Conservation (phyloP, 2,113 vertebrate genomes). For the Lates calcarifer region DNA sequence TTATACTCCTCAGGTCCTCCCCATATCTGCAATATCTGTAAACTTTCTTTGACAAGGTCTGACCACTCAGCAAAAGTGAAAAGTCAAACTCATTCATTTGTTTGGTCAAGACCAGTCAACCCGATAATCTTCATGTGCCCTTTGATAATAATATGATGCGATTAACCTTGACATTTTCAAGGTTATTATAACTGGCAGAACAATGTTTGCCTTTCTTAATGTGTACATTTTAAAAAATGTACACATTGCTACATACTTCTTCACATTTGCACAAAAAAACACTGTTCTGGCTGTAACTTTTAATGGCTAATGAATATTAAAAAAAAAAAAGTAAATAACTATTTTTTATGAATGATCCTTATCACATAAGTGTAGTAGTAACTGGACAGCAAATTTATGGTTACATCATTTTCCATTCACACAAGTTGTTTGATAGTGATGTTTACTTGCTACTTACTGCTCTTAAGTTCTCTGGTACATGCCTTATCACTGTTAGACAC, state of each 20-base stretch:
- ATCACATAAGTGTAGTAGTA: neutral
- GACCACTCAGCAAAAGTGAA: neutral
- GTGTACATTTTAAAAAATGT: neutral
- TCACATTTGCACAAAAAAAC: neutral
- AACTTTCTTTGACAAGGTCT: conserved; percentile 27
- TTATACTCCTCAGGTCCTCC: conserved; percentile 43
- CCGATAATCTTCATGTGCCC: conserved; percentile 55
- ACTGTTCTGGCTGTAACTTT: neutral
- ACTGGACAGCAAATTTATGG: neutral
- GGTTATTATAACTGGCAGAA: neutral
- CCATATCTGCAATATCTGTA: conserved; percentile 41
- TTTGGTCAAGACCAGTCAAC: conserved; percentile 5
- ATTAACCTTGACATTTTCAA: conserved; percentile 18
- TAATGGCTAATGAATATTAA: neutral
- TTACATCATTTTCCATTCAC: neutral
- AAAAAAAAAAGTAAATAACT: neutral
- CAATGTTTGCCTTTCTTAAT: neutral
- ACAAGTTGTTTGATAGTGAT: conserved; percentile 29
- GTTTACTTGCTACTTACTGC: conserved; percentile 20
- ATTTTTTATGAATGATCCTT: neutral
- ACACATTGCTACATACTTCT: neutral
- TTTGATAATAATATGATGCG: conserved; percentile 29
- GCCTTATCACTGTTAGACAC: conserved; percentile 33
- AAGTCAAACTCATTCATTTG: conserved; percentile 6
- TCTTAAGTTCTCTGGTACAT: conserved; percentile 1